Base-by-base conservation (phyloP, 1,140 invertebrate species). In the Choristoneura fumiferana region DNA sequence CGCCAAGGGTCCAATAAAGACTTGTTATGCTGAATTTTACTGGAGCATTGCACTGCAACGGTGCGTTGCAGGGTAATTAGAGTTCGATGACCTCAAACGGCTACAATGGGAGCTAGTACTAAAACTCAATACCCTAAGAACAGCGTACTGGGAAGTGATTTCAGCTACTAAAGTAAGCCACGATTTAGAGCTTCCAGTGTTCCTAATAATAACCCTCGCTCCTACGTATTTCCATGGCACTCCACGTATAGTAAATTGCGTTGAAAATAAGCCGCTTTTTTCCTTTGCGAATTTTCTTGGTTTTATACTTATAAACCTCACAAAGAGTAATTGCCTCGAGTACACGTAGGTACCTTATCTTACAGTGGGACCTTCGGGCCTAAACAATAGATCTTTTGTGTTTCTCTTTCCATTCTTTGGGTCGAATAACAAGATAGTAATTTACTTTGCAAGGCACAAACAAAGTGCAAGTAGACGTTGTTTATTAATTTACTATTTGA, bases 1-100 rank as follows among this genome's bases (percentile, higher is more conserved):
- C n/a, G n/a, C n/a, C 38, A 36, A 69, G 71, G 65, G 67, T 78
- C 74, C 82, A 87, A 85, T 87, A 85, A 87, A 85, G 82, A 65
- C 81, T 87, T 78, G 82, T 85, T 87, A 85, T 84, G 77, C 76
- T 79, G 76, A 83, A 87, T 84, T 86, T 84, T 87, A 87, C 80
- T 86, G 80, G 84, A 80, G 76, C 84, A 81, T 83, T 87, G 83
- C 82, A 83, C 82, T 71, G 73, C 68, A 65, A 63, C 71, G 61
- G 74, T 76, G 73, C 73, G 68, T 45, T 65, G 64, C 74, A 60
- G 69, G 69, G 77, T 85, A 87, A 87, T 87, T 87, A 87, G 78
- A 70, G 84, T 78, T 80, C 78, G 73, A 55, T 67, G 82, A 80
- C 77, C 81, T 62, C 54, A 34, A 54, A 55, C 56, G 45, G 49